Percentiles rank a stretch among this genome's conserved stretches.
These are phyloP conservation scores for Micropterix aruncella DNA, from an alignment of 2,888 invertebrate genomes.

Conservation along the genomic window DNA sequence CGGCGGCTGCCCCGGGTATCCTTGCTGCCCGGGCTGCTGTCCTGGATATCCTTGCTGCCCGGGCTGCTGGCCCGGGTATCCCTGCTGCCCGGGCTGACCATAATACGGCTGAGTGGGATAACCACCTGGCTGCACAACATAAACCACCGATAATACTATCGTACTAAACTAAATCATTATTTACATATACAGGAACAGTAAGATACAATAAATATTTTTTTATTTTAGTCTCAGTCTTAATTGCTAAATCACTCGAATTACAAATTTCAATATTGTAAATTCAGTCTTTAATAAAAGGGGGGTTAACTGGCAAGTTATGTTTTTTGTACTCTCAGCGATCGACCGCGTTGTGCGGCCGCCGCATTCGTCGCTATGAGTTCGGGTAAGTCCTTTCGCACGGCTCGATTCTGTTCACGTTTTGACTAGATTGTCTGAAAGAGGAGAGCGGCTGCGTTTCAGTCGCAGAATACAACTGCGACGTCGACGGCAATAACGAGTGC, in stretches of 20 bases:
- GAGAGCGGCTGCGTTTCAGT: conserved; percentile 3
- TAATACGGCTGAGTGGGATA: conserved; percentile 13
- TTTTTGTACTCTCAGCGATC: background rate
- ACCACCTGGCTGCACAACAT: conserved; percentile 1
- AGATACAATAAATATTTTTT: no score
- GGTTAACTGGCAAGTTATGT: background rate
- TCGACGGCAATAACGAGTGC: conserved; percentile 5
- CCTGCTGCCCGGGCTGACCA: conserved; percentile 11
- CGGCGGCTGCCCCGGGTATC: conserved; percentile 1
- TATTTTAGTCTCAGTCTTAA: no score
- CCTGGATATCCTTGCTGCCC: conserved; percentile 1
- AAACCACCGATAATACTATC: background rate
- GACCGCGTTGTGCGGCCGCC: background rate
- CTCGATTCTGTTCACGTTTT: background rate
- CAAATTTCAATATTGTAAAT: no score
- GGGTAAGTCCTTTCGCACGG: conserved; percentile 9
- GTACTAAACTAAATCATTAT: no score
- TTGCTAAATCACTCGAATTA: no score
- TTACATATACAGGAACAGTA: no score
- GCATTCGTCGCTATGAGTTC: conserved; percentile 8
- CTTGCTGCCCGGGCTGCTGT: background rate
- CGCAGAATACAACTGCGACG: conserved; percentile 2
- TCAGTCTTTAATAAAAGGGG: no score
- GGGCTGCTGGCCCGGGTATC: background rate
- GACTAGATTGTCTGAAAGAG: conserved; percentile 4